Percentiles rank a stretch among this genome's conserved stretches.
These are phyloP conservation scores for Coelogynopora nodosa DNA, from an alignment of 2,888 invertebrate species.

Conservation along the genomic window DNA sequence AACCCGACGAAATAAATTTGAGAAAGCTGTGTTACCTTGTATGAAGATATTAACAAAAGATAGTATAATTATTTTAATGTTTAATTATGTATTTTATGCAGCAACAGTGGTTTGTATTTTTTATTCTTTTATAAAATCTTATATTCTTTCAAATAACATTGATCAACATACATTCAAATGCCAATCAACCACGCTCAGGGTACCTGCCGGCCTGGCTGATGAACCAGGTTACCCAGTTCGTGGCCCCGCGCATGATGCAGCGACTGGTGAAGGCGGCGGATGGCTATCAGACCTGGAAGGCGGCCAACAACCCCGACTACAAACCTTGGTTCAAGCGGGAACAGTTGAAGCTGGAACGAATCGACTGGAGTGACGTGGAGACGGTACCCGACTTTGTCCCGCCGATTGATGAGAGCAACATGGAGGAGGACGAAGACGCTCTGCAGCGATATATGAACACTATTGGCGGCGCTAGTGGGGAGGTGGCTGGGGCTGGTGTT, in stretches of 20 bases:
- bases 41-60: too few species aligned
- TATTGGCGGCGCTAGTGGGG: not conserved
- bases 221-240: conserved; percentile 77
- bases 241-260: conserved; percentile 79
- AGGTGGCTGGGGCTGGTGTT: too few species aligned
- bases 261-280: conserved; percentile 76
- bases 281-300: conserved; percentile 79
- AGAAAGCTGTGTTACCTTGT: too few species aligned
- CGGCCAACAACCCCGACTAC: conserved; percentile 70
- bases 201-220: conserved; percentile 79
- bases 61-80: too few species aligned
- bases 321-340: conserved; percentile 86
- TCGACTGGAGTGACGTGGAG: conserved; percentile 66
- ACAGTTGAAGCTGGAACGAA: conserved; percentile 65
- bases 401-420: not conserved
- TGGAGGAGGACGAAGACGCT: not conserved
- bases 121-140: too few species aligned
- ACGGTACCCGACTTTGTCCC: not conserved
- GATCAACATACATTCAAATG: too few species aligned
- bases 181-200: conserved; percentile 55
- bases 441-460: not conserved
- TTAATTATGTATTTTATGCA: too few species aligned
- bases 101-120: too few species aligned
- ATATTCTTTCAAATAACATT: too few species aligned
- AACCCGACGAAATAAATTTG: too few species aligned